Conservation (phyloP, 1,140 invertebrate species). For the Platyscapa corneri region DNA sequence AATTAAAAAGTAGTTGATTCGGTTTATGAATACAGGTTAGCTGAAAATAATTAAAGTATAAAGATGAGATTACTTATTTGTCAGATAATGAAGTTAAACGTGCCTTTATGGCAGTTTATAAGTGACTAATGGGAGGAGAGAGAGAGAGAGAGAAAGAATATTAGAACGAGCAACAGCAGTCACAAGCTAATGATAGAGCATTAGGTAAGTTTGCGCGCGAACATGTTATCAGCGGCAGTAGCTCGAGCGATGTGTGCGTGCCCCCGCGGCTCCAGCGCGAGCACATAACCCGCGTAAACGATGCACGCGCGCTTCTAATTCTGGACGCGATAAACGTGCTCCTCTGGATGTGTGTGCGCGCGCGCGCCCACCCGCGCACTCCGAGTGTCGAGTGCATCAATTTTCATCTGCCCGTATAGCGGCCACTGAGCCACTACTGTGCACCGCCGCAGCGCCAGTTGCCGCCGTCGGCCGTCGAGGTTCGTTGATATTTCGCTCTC, state of each 20-base stretch:
- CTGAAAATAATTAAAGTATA: not conserved
- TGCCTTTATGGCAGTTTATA: not conserved
- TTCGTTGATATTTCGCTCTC: not conserved
- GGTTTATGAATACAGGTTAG: not conserved
- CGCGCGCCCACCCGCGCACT: not conserved
- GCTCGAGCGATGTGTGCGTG: not conserved
- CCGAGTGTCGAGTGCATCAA: slow-evolving; percentile 17
- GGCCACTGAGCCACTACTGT: not conserved
- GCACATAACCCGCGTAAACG: not conserved
- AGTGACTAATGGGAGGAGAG: not conserved
- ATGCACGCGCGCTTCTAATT: not conserved
- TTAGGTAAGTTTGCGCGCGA: not conserved
- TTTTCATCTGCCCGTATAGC: not conserved
- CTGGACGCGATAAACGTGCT: not conserved
- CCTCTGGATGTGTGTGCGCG: not conserved
- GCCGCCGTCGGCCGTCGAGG: too few relatives aligned
- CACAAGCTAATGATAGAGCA: slow-evolving; percentile 7
- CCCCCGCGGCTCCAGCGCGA: not conserved
- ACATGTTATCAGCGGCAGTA: not conserved
- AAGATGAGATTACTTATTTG: not conserved
- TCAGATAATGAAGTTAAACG: not conserved
- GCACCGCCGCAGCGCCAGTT: not conserved
- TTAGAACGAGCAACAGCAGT: not conserved
- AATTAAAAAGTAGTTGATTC: slow-evolving; percentile 10
- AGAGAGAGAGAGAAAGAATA: not conserved